Conservation (phyloP, 2,888 invertebrate genomes). For the Synanthedon tipuliformis region DNA sequence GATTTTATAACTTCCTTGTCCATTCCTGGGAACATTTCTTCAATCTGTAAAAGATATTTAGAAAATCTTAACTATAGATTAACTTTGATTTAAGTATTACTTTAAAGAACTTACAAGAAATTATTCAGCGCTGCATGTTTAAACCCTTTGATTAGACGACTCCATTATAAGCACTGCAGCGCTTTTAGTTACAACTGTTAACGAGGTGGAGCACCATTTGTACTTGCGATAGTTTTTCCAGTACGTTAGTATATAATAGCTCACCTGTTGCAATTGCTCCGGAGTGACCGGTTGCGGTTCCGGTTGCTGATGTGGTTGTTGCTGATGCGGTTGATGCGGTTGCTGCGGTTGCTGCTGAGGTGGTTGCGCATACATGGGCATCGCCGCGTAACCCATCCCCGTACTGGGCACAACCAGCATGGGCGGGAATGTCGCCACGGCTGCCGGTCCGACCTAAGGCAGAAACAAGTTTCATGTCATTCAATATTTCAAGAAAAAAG, state of each 20-base stretch:
- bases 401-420: slow-evolving; percentile 79
- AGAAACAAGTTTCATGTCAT: no score
- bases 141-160: no score
- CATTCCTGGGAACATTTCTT: slow-evolving; percentile 97
- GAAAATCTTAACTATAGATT: no score
- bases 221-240: background rate
- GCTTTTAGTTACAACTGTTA: no score
- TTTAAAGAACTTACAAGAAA: no score
- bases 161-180: no score
- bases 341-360: slow-evolving; percentile 16
- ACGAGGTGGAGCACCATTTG: background rate
- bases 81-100: no score
- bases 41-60: slow-evolving; percentile 71
- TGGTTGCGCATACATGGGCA: slow-evolving; percentile 58
- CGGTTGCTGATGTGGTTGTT: slow-evolving; percentile 16
- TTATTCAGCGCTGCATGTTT: no score
- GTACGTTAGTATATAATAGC: background rate
- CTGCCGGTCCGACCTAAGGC: slow-evolving; percentile 48
- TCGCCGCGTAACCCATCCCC: slow-evolving; percentile 63
- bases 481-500: no score
- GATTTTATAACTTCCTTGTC: slow-evolving; percentile 93
- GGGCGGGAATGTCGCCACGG: slow-evolving; percentile 68
- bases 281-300: slow-evolving; percentile 31
- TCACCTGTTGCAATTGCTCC: slow-evolving; percentile 50
- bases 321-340: slow-evolving; percentile 12